Base-by-base conservation (phyloP, 2,797 vertebrate genomes). In the Microchirus variegatus region DNA sequence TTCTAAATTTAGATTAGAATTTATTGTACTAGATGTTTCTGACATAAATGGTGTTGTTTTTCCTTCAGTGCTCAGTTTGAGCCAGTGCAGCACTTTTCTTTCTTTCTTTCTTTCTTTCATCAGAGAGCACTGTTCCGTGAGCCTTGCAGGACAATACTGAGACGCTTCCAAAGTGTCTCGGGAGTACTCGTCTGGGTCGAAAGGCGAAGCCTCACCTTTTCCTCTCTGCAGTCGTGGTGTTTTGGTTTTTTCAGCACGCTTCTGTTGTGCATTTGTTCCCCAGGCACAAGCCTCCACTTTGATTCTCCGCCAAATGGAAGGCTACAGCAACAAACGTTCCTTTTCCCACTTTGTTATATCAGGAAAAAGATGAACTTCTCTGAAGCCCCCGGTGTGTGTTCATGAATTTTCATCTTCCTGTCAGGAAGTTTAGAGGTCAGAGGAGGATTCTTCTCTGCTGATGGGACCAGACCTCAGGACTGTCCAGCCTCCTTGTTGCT, bases 301-400 rank as follows among this genome's bases (percentile, higher is more conserved):
- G 86, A 90, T 85, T 73, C 38, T 18, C 45, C 43, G 86, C 86
- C 90, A 89, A 77, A 67, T 57, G 50, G 82, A 78, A 69, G 64
- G 62, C 63, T 62, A 55, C 18, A 54, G 69, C 73, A 75, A 81
- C 79, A 80, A 80, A 44, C 47, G 45, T 77, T 44, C 80, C n/a
- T 9, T 57, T 71, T 80, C 56, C 70, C 45, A 81, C 85, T 87
- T 88, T 90, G 87, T 87, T 85, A 53, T 63, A 77, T 80, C 84
- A 89, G 88, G 89, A 91, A 90, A 84, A 78, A 82, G 84, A 89
- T 85, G 52, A 86, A 85, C 83, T 81, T 85, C 82, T 86, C 77
- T 78, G 59, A 80, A 86, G 79, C 63, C 75, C 73, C 75, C 73
- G 71, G 3, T 0, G 81, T 76, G 77, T 79, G 77, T 86, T 77